Conservation (phyloP, 2,113 vertebrate genomes). For the Ameiurus melas region DNA sequence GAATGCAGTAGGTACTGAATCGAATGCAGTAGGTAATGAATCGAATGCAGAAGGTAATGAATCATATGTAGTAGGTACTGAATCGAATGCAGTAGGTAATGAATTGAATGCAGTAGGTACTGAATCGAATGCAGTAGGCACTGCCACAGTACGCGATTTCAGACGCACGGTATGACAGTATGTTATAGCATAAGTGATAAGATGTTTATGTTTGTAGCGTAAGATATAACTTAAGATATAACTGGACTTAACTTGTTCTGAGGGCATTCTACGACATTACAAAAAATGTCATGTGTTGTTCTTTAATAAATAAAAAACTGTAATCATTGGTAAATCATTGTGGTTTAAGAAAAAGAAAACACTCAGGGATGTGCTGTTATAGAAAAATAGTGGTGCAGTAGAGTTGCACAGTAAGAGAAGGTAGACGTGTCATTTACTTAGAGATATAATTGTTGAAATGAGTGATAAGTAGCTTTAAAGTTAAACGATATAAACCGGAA, state of each 20-base stretch:
- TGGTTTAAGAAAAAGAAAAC: background rate
- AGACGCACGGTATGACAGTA: too few relatives aligned
- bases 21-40: too few relatives aligned
- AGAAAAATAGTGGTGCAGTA: background rate
- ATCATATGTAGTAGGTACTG: too few relatives aligned
- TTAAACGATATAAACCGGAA: background rate
- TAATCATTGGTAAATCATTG: background rate
- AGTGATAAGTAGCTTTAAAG: background rate
- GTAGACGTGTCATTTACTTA: background rate
- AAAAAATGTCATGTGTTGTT: background rate
- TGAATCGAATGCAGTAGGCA: too few relatives aligned
- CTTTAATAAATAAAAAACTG: background rate
- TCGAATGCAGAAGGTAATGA: too few relatives aligned
- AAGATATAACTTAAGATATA: background rate
- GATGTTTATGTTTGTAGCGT: background rate
- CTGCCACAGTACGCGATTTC: too few relatives aligned
- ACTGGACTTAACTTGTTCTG: background rate
- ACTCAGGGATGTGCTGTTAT: background rate
- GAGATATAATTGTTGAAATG: background rate
- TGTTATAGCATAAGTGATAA: background rate
- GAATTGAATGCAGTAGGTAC: too few relatives aligned
- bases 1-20: too few relatives aligned
- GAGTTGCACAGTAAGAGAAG: background rate
- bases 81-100: too few relatives aligned
- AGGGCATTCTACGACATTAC: background rate